Conservation (phyloP, 2,888 invertebrate species). For the Arrhopalites spinosus region DNA sequence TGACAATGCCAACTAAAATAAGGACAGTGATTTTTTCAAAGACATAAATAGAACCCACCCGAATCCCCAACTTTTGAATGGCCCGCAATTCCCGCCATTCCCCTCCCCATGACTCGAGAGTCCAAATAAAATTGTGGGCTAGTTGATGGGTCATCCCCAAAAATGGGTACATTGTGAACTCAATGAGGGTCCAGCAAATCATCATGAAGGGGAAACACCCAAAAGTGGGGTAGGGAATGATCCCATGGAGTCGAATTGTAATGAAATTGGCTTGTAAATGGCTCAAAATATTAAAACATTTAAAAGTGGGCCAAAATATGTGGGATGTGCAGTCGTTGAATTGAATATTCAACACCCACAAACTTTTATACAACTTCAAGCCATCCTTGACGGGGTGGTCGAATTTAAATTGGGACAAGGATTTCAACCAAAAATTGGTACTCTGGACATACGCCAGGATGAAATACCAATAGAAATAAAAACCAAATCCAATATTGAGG, state of each 20-base stretch:
- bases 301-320: not conserved
- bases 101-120: not conserved
- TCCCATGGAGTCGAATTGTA: not conserved
- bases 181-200: not conserved
- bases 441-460: not conserved
- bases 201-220: not conserved
- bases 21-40: not conserved
- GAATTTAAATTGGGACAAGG: not conserved
- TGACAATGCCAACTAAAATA: not conserved
- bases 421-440: not conserved
- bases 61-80: not conserved
- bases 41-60: not conserved
- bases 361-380: not conserved
- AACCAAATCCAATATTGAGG: not conserved
- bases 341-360: not conserved
- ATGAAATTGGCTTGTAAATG: not conserved
- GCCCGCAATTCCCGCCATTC: not conserved
- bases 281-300: not conserved
- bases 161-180: not conserved
- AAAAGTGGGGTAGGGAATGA: not conserved
- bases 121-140: not conserved
- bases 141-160: not conserved
- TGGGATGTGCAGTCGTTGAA: not conserved
- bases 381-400: too few relatives aligned
- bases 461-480: not conserved